These are phyloP conservation scores for Zosterops borbonicus DNA, from an alignment of 2,113 vertebrate species.

Conservation along the genomic window DNA sequence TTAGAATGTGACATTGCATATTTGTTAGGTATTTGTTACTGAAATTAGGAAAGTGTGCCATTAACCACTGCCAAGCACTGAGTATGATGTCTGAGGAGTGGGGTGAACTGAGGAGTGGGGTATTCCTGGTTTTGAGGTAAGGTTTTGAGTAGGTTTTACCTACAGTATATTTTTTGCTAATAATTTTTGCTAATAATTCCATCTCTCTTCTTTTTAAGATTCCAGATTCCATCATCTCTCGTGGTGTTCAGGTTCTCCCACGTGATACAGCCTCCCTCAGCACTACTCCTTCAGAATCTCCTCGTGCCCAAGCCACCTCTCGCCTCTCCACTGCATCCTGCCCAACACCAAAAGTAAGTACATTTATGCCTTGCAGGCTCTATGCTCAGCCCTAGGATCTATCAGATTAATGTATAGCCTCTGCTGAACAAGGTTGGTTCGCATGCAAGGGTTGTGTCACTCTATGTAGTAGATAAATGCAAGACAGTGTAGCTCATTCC, in stretches of 20 bases:
- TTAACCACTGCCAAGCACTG: background rate
- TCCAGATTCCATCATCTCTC: slow-evolving; percentile 98
- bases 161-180: background rate
- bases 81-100: background rate
- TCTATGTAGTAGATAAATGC: background rate
- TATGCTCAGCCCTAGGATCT: background rate
- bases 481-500: slow-evolving; percentile 15
- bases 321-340: slow-evolving; percentile 98
- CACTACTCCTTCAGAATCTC: slow-evolving; percentile 98
- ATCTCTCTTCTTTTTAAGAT: slow-evolving; percentile 79
- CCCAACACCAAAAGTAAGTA: slow-evolving; percentile 98
- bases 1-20: background rate
- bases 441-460: slow-evolving; percentile 52
- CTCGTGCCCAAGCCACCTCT: slow-evolving; percentile 96
- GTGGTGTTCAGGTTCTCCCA: slow-evolving; percentile 98
- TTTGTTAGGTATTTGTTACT: background rate
- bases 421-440: slow-evolving; percentile 53
- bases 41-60: background rate
- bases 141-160: background rate
- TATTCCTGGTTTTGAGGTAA: background rate
- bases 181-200: slow-evolving; percentile 24
- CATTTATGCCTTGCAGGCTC: slow-evolving; percentile 8
- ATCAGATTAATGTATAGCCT: slow-evolving; percentile 29
- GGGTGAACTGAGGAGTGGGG: background rate
- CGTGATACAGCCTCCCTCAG: slow-evolving; percentile 97